Base-by-base conservation (phyloP, 2,113 vertebrate species). In the Tragulus kanchil region DNA sequence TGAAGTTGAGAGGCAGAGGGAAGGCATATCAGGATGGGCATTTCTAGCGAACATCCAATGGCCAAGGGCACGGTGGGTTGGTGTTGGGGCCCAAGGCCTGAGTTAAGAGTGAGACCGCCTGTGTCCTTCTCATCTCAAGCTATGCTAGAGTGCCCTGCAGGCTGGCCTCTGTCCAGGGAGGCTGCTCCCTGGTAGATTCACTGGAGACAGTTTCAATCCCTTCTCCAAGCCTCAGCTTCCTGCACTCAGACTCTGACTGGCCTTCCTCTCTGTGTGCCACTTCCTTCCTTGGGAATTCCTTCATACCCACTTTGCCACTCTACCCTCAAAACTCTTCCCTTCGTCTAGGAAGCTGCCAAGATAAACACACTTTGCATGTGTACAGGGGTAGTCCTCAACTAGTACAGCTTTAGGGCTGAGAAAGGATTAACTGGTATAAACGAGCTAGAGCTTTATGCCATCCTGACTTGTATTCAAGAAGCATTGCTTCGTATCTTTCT, bases 101-200 rank as follows among this genome's bases (percentile, higher is more conserved):
- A n/a, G 45, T 16, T 28, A 15, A 17, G 64, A 42, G 28, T 12
- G 7, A 25, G 64, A 3, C 5, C 23, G 8, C 17, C 4, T 4
- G 0, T 5, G 23, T 5, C 0, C 28, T n/a, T 69, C 42, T 26
- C n/a, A 0, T 15, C 36, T 10, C 0, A 1, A 31, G 61, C 84
- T 61, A 31, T 1, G 13, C 3, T 3, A 48, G 59, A 15, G 9
- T 50, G 14, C 52, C 48, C 69, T 23, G 31, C 50, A 16, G 42
- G 52, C 92, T 52, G 52, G 25, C 77, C 48, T 17, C 82, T 52
- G 16, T 67, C 84, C 90, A 23, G 50, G 36, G 50, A 83, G 78
- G 52, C 23, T 52, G 26, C 28, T 54, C 61, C 23, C 21, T n/a
- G 3, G 21, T 10, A 61, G 71, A 15, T 15, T 62, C 25, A 0